Evolutionary conservation across 2,113 vertebrate species (phyloP).

Genomic region (human (Homo sapiens)): GRCh38 chr4:47342501-47343000

Average conservation of each 20-base stretch:
- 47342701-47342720: slow-evolving; percentile 10
- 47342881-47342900: neutral
- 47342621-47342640: neutral
- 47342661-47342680: neutral
- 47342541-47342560: neutral
- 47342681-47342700: neutral
- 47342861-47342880: neutral
- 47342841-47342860: neutral
- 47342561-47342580: neutral
- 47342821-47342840: neutral
- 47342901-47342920: neutral
- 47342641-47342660: neutral
- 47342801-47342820: neutral
- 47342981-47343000: neutral
- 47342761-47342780: neutral
- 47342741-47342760: slow-evolving; percentile 9
- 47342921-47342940: neutral
- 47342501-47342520: neutral
- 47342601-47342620: neutral
- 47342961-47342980: neutral
- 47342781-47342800: neutral
- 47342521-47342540: neutral
- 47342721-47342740: neutral
- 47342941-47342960: neutral
- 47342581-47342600: neutral